Evolutionary conservation across 2,888 invertebrate genomes (phyloP).

Genomic region (Watsonalla cultraria): DNA sequence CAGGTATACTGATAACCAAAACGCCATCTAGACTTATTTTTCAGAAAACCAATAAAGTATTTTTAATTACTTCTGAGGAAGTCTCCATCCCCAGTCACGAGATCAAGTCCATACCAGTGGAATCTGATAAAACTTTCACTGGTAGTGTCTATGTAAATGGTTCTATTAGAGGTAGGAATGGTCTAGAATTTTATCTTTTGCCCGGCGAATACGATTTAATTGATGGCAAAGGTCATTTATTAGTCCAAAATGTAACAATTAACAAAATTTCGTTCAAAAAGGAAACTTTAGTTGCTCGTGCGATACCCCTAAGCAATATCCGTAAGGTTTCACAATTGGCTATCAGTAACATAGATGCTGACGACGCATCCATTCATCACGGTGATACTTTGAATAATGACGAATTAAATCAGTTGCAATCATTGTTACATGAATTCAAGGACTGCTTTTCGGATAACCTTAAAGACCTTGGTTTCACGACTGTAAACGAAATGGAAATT

Average conservation of each 20-base stretch:
- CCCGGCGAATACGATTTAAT: conserved; percentile 9
- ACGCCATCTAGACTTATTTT: no score
- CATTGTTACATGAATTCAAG: conserved; percentile 1
- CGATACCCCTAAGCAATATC: not conserved
- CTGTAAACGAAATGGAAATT: conserved; percentile 10
- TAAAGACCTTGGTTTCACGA: conserved; percentile 3
- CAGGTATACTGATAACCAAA: no score
- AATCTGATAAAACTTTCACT: no score
- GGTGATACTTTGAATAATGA: not conserved
- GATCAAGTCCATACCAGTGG: no score
- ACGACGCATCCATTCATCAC: not conserved
- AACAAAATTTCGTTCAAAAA: no score
- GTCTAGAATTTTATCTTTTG: conserved; percentile 7
- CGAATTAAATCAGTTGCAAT: not conserved
- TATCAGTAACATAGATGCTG: not conserved
- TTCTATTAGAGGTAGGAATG: conserved; percentile 2
- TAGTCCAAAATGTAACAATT: no score
- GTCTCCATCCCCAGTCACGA: no score
- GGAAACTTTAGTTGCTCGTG: not conserved
- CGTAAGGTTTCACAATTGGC: no score
- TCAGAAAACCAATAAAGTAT: not conserved
- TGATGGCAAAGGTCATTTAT: not conserved
- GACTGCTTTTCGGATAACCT: conserved; percentile 9
- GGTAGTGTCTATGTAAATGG: conserved; percentile 5
- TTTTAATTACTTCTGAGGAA: no score